Conservation (phyloP, 2,888 invertebrate genomes). For the Barypeithes pellucidus region DNA sequence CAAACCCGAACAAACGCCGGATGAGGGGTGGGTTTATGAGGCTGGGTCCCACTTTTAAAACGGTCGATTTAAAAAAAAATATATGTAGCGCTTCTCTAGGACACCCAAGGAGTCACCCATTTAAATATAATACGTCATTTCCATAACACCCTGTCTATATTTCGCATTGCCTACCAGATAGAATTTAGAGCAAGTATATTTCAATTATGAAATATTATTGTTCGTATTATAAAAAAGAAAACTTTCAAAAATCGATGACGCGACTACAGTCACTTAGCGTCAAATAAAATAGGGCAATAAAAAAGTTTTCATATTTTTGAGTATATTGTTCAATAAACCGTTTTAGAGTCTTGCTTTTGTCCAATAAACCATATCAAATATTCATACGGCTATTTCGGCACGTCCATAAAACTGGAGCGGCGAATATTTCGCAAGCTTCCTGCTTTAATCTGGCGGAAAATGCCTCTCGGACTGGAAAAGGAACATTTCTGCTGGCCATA, state of each 20-base stretch:
- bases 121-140: too few species aligned
- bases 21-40: too few species aligned
- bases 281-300: neutral
- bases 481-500: conserved; percentile 43
- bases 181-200: too few species aligned
- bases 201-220: too few species aligned
- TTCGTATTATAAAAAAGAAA: too few species aligned
- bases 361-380: conserved; percentile 41
- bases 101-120: too few species aligned
- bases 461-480: conserved; percentile 47
- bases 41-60: too few species aligned
- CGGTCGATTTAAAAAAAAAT: too few species aligned
- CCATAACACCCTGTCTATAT: too few species aligned
- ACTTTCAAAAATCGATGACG: neutral
- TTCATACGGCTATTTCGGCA: conserved; percentile 31
- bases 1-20: too few species aligned
- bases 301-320: conserved; percentile 5
- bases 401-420: conserved; percentile 41
- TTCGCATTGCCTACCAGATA: too few species aligned
- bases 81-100: too few species aligned
- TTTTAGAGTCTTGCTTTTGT: conserved; percentile 15
- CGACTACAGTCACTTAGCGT: neutral
- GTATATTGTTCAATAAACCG: conserved; percentile 15
- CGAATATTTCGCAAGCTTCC: conserved; percentile 51
- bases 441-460: conserved; percentile 51